phyloP scores from a whole-genome alignment of 2,888 invertebrate species.

The Cartodere bifasciata region DNA sequence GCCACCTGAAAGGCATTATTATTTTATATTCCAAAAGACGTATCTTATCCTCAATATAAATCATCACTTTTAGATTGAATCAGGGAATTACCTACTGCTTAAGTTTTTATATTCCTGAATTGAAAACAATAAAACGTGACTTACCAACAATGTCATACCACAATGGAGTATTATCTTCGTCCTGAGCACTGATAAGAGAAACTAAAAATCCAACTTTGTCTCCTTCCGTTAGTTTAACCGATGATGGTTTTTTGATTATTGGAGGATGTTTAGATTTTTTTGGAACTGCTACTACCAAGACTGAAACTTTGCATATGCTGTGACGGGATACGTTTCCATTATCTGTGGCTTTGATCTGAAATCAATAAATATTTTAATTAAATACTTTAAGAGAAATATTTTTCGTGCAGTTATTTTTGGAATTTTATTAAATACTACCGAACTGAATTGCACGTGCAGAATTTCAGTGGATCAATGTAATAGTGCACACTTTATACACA shows the following conservation, averaged over 20 bases:
- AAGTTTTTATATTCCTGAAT: too few species aligned
- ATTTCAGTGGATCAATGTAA: too few species aligned
- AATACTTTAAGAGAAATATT: too few species aligned
- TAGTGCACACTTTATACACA: too few species aligned
- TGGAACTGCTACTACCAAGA: conserved; percentile 50
- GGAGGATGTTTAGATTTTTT: conserved; percentile 49
- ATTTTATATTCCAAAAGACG: too few species aligned
- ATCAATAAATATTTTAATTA: too few species aligned
- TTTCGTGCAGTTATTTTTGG: too few species aligned
- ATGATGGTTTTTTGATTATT: conserved; percentile 47
- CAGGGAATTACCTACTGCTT: too few species aligned
- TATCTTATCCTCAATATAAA: neutral
- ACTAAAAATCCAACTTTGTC: conserved; percentile 82
- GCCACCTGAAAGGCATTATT: conserved; percentile 46
- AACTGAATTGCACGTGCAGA: too few species aligned
- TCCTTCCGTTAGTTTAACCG: conserved; percentile 67
- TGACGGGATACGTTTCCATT: conserved; percentile 61
- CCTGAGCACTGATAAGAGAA: conserved; percentile 70
- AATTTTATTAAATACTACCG: too few species aligned
- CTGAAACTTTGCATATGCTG: conserved; percentile 61
- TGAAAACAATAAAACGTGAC: too few species aligned
- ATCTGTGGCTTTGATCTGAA: conserved; percentile 70
- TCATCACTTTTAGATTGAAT: too few species aligned
- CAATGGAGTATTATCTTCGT: conserved; percentile 74
- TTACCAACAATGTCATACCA: conserved; percentile 85